Evolutionary conservation across 1,140 invertebrate species (phyloP).

Genomic region (Pissodes strobi): DNA sequence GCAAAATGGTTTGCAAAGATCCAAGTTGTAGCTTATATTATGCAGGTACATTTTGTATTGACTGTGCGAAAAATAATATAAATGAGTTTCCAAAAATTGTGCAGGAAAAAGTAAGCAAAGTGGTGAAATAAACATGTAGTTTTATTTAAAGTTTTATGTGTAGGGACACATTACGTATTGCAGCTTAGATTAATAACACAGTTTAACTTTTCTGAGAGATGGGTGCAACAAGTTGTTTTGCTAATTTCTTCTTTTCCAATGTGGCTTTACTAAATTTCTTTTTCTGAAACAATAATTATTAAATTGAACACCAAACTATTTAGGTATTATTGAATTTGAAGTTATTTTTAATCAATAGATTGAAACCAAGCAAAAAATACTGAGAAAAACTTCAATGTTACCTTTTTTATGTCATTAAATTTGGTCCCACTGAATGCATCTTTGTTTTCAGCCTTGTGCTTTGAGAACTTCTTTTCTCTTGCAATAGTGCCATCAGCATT

Average conservation of each 20-base stretch:
- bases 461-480: not conserved
- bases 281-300: no score
- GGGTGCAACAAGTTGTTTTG: conserved; percentile 44
- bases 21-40: conserved; percentile 81
- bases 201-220: conserved; percentile 3
- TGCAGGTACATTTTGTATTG: conserved; percentile 70
- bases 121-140: conserved; percentile 28
- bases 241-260: conserved; percentile 45
- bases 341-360: no score
- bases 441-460: not conserved
- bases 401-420: conserved; percentile 20
- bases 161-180: conserved; percentile 2
- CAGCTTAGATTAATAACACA: not conserved
- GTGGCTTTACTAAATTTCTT: conserved; percentile 45
- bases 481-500: not conserved
- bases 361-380: not conserved
- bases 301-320: no score
- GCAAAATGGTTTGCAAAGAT: conserved; percentile 70
- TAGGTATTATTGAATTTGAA: no score
- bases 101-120: conserved; percentile 50
- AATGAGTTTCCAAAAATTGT: conserved; percentile 65
- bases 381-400: not conserved
- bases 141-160: conserved; percentile 2
- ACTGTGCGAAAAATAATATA: conserved; percentile 66
- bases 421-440: conserved; percentile 12